Evolutionary conservation across 2,113 vertebrate species (phyloP).

Genomic region (Mus spicilegus): DNA sequence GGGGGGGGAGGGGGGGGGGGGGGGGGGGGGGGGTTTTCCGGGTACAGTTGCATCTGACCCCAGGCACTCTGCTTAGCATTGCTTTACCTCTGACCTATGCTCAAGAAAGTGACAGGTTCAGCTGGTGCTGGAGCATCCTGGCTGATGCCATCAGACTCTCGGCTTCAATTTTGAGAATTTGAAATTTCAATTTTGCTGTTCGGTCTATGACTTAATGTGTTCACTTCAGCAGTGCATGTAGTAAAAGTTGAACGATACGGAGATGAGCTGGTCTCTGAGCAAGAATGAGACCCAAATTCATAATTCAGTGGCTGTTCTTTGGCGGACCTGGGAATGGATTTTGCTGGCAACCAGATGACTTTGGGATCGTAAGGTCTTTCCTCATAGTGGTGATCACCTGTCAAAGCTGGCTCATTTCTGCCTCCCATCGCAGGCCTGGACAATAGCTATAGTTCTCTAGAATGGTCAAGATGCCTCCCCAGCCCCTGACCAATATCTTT

Average conservation of each 20-base stretch:
- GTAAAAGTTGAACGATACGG: background rate
- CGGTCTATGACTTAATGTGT: background rate
- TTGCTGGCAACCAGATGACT: background rate
- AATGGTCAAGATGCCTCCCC: background rate
- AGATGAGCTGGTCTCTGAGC: background rate
- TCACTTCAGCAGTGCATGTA: background rate
- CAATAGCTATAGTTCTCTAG: background rate
- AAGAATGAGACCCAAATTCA: background rate
- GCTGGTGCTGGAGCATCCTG: background rate
- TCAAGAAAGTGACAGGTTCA: background rate
- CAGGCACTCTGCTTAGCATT: background rate
- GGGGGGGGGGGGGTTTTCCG: too few relatives aligned
- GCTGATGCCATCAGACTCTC: background rate
- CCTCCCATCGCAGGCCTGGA: background rate
- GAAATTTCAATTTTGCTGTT: background rate
- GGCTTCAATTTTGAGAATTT: background rate
- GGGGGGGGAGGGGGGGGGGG: too few relatives aligned
- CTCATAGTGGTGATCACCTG: background rate
- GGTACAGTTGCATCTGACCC: background rate
- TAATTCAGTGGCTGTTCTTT: background rate
- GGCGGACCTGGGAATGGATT: slow-evolving; percentile 5
- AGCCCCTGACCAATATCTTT: background rate
- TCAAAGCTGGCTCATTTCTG: background rate
- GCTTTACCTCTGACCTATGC: background rate
- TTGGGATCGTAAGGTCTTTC: background rate